These are phyloP conservation scores for Wiebesia pumilae DNA, from an alignment of 1,140 invertebrate species.

Conservation along the genomic window DNA sequence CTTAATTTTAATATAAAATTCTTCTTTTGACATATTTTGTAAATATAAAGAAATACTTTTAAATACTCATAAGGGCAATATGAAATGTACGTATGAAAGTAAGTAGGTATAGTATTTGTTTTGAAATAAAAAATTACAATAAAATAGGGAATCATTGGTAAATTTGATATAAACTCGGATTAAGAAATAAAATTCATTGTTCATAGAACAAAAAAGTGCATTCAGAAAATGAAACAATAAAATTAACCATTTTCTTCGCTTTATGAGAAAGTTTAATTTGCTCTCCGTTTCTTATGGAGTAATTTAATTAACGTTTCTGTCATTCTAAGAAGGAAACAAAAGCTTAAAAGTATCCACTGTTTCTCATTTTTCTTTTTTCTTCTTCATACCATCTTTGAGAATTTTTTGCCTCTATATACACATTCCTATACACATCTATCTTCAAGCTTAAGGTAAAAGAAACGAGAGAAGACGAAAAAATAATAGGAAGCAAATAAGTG, in stretches of 20 bases:
- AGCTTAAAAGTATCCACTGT: conserved; percentile 1
- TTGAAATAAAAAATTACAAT: too few species aligned
- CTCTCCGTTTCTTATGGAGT: conserved; percentile 18
- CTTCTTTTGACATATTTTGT: too few species aligned
- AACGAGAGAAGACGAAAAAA: not conserved
- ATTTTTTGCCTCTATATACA: conserved; percentile 20
- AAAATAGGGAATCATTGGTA: too few species aligned
- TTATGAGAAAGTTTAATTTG: conserved; percentile 20
- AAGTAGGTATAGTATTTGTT: too few species aligned
- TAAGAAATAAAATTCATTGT: conserved; percentile 30
- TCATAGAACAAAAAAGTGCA: not conserved
- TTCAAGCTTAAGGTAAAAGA: not conserved
- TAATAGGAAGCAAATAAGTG: not conserved
- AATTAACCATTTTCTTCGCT: conserved; percentile 40
- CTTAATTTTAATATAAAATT: too few species aligned
- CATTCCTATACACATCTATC: not conserved
- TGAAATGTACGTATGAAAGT: too few species aligned
- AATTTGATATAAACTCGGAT: not conserved
- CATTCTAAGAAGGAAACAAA: conserved; percentile 37
- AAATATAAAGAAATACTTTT: too few species aligned
- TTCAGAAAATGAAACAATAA: conserved; percentile 27
- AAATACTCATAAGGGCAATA: too few species aligned
- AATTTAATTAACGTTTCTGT: conserved; percentile 53
- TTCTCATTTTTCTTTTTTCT: not conserved
- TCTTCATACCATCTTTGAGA: not conserved